Conservation (phyloP, 2,797 vertebrate genomes). For the Rhabdomys pumilio region DNA sequence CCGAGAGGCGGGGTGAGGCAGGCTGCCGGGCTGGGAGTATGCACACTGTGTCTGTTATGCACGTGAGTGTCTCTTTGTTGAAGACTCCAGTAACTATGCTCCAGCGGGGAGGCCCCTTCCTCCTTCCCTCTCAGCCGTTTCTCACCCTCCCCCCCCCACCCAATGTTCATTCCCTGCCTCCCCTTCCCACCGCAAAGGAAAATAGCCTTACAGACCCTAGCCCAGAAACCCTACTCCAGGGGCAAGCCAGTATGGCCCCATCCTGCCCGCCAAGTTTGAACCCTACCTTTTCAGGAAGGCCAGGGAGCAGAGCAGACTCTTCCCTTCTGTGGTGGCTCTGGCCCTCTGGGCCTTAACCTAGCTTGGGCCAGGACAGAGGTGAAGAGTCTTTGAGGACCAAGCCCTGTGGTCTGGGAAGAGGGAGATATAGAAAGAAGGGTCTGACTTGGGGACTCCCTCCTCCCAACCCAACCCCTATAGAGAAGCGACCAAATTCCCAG, state of each 20-base stretch:
- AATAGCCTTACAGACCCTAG: slow-evolving; percentile 87
- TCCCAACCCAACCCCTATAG: slow-evolving; percentile 72
- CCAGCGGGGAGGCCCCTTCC: slow-evolving; percentile 85
- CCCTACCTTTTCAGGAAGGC: slow-evolving; percentile 76
- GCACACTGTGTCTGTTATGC: slow-evolving; percentile 83
- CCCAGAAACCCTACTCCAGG: slow-evolving; percentile 81
- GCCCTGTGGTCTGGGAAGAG: slow-evolving; percentile 83
- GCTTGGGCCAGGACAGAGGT: slow-evolving; percentile 60
- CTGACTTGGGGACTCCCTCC: slow-evolving; percentile 77
- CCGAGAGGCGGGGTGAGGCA: slow-evolving; percentile 53
- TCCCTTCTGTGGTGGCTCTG: slow-evolving; percentile 70
- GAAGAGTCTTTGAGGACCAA: slow-evolving; percentile 84
- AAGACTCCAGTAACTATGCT: slow-evolving; percentile 80
- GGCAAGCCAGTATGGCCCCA: slow-evolving; percentile 64
- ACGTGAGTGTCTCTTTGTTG: slow-evolving; percentile 81
- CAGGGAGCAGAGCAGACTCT: slow-evolving; percentile 77
- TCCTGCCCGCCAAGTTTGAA: slow-evolving; percentile 66
- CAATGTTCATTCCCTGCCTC: slow-evolving; percentile 63
- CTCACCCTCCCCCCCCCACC: slow-evolving; percentile 67
- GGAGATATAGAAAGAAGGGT: slow-evolving; percentile 75
- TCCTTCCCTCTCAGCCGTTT: slow-evolving; percentile 66
- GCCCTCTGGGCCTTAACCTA: slow-evolving; percentile 70
- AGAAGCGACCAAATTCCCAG: slow-evolving; percentile 86
- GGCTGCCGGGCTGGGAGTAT: slow-evolving; percentile 67
- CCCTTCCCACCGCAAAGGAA: slow-evolving; percentile 84